Base-by-base conservation (phyloP, 2,888 invertebrate genomes). In the Mallateleia sp. region DNA sequence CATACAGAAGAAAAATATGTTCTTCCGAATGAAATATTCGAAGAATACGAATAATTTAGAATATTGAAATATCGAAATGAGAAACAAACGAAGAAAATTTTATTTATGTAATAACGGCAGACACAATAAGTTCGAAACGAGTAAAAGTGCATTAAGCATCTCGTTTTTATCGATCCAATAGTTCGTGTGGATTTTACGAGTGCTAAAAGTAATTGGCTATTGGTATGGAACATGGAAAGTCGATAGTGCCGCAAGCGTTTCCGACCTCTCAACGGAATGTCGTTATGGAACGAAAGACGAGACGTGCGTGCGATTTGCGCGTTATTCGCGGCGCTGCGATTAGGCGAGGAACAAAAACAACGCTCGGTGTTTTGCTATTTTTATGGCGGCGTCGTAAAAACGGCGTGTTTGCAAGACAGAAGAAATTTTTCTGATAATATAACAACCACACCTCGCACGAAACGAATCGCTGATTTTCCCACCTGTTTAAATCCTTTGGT, bases 221-320 rank as follows among this genome's bases (percentile, higher is more conserved):
- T 52, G 66, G 60, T 66, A 56, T 42, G 72, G 72, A 58, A 84
- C 72, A 84, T 72, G 72, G 64, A 72, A 71, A 71, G 69, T 34
- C 28, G 45, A 67, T 47, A 45, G 60, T 50, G 69, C 54, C 25
- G 24, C 25, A 38, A 74, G 38, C 74, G 45, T 67, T 82, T 82
- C 82, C 82, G 67, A 75, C 22, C 62, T 82, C 18, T 54, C 80
- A 5, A 25, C 22, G 34, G 67, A 74, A 82, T 82, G 54, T 75
- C 58, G 56, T 72, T 66, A 74, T 67, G 82, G 75, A 82, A 82
- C 74, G 75, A 82, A 82, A 75, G 82, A 75, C 67, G 74, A 74
- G 52, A 67, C 75, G 75, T 75, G 74, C 67, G 60, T 67, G 60
- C 66, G 67, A 81, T 66, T 81, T 50, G 81, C 66, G 74, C 69